Evolutionary conservation across 1,140 invertebrate species (phyloP), one percentile per base, ranked within the genome.

Genomic region (Bombus superbus): DNA sequence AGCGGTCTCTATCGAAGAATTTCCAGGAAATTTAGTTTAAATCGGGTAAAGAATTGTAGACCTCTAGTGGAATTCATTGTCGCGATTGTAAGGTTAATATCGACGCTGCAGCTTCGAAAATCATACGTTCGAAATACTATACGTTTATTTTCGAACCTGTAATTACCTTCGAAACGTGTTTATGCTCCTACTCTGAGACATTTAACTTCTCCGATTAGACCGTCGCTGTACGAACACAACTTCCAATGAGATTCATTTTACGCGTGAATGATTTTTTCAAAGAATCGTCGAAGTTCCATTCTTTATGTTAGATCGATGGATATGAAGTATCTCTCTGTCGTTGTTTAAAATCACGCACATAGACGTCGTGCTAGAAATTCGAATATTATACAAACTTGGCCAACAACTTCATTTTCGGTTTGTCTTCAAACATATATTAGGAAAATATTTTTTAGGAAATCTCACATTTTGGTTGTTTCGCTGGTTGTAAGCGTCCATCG

Each of bases 401-500:
- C 47, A 8, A 53, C 18, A 1, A 22, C 18, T 2, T 53, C 47
- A 53, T 8, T 53, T 6, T 53, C 47, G 18, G 0, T 53, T 53
- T 53, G 5, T 0, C 47, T 53, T 0, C 18, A 8, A 53, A 53
- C 2, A 53, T 53, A 53, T 53, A 22, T 53, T 53, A 35, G 2
- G 32, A 32, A 15, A 35, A 66, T 62, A 15, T 10, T n/a, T 22
- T 15, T 13, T 32, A 32, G 4, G 3, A 62, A 32, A 15, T 87
- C 93, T 93, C 64, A 94, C 94, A 73, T 94, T 94, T 87, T 94
- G 94, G 80, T 94, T 91, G 82, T 94, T 94, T 25, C 94, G 92
- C 64, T 94, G 93, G 91, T 94, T 94, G 74, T 94, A 94, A 40
- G 93, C 93, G 69, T 94, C 93, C 91, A 94, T 94, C 47, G 94